phyloP scores from a whole-genome alignment of 2,113 vertebrate genomes.

The Mionectes macconnelli region DNA sequence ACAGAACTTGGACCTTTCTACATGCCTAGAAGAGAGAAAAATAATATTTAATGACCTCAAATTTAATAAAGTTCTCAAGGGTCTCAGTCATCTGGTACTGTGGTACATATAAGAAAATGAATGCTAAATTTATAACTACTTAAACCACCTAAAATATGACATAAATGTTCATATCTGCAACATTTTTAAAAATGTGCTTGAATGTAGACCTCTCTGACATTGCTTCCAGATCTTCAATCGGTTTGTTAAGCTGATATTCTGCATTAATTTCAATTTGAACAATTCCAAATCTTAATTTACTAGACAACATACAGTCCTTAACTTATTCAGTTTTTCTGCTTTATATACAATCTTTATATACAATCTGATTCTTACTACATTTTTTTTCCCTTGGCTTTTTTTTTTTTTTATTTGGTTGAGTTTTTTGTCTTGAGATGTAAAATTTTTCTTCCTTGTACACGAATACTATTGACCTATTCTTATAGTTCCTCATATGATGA shows the following conservation, averaged over 20 bases:
- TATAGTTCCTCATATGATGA: neutral
- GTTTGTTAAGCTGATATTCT: neutral
- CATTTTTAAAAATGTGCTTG: neutral
- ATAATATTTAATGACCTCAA: neutral
- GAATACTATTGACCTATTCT: neutral
- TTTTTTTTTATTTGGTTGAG: neutral
- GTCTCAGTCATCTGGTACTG: neutral
- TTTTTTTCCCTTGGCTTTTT: neutral
- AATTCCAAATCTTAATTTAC: neutral
- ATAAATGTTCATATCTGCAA: neutral
- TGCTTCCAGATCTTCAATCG: neutral
- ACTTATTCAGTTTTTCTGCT: neutral
- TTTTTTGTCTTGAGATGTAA: neutral
- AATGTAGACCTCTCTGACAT: neutral
- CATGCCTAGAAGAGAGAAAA: neutral
- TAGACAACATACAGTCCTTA: neutral
- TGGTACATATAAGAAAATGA: neutral
- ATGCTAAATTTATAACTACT: neutral
- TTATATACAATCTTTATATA: neutral
- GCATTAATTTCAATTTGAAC: neutral
- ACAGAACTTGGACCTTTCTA: neutral
- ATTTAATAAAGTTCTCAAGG: neutral
- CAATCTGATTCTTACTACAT: neutral
- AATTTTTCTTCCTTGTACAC: neutral
- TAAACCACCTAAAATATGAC: neutral